Evolutionary conservation across 2,888 invertebrate species (phyloP).

Genomic region (Pseudeuparius sepicola): DNA sequence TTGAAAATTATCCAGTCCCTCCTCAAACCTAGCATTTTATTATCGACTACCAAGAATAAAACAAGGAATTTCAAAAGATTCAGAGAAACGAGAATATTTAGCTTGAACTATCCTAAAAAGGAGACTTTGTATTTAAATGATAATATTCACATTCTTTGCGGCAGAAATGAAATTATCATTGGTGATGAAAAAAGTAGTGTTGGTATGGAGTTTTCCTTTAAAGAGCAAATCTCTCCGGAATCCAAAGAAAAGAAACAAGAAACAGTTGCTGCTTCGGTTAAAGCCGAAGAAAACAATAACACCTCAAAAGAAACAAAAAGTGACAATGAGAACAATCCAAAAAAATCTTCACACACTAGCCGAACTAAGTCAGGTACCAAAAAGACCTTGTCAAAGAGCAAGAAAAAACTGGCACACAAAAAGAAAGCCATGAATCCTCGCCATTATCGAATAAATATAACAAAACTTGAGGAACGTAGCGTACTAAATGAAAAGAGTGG

Average conservation of each 20-base stretch:
- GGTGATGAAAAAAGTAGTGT: slow-evolving; percentile 25
- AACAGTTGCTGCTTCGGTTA: too few species aligned
- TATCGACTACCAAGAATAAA: too few species aligned
- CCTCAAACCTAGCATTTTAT: slow-evolving; percentile 21
- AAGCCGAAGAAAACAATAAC: too few species aligned
- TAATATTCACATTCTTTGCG: slow-evolving; percentile 27
- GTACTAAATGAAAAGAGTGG: slow-evolving; percentile 26
- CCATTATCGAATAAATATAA: slow-evolving; percentile 24
- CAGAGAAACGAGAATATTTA: slow-evolving; percentile 6
- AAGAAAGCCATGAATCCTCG: slow-evolving; percentile 12
- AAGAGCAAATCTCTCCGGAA: slow-evolving; percentile 22
- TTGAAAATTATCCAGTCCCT: slow-evolving; percentile 24
- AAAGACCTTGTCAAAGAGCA: too few species aligned
- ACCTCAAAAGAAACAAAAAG: too few species aligned
- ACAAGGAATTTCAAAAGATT: too few species aligned
- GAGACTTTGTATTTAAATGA: slow-evolving; percentile 27
- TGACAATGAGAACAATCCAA: slow-evolving; percentile 17
- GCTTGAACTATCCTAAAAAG: slow-evolving; percentile 14
- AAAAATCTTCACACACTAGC: slow-evolving; percentile 15
- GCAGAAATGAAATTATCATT: slow-evolving; percentile 27
- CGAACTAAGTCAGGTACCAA: too few species aligned
- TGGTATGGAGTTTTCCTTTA: slow-evolving; percentile 27
- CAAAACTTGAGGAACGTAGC: slow-evolving; percentile 19
- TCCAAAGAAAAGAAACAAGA: slow-evolving; percentile 15
- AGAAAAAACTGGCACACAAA: slow-evolving; percentile 10